Conservation (phyloP, 2,113 vertebrate genomes). For the Ailuropoda melanoleuca region DNA sequence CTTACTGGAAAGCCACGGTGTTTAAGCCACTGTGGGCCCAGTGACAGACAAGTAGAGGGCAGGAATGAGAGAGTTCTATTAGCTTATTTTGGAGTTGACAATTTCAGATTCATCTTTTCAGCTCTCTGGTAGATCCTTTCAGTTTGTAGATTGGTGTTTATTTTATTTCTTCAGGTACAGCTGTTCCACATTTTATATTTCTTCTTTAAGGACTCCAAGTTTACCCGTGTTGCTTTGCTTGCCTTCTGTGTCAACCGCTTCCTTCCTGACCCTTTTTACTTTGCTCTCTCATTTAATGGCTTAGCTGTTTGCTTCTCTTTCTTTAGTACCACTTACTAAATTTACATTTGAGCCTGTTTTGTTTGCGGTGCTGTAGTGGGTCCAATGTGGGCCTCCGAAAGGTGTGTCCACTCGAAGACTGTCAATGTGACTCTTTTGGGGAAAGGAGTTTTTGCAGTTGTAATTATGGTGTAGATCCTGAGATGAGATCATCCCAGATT, state of each 20-base stretch:
- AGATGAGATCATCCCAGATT: background rate
- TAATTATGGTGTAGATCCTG: background rate
- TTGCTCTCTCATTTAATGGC: background rate
- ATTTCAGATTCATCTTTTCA: background rate
- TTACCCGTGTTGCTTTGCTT: background rate
- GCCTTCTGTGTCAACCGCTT: background rate
- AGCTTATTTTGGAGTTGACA: background rate
- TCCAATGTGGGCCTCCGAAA: background rate
- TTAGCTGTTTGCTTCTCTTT: background rate
- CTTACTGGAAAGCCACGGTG: background rate
- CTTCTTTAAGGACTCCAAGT: background rate
- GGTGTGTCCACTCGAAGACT: background rate
- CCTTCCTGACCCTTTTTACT: background rate
- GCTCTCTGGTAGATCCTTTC: background rate
- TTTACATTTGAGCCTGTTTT: background rate
- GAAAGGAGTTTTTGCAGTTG: background rate
- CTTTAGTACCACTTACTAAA: background rate
- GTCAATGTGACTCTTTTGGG: background rate
- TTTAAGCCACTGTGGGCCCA: background rate
- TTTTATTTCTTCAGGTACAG: background rate
- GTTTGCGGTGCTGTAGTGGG: background rate
- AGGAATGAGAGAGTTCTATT: background rate
- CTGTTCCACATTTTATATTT: background rate
- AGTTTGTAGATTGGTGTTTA: background rate
- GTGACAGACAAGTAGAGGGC: background rate